Base-by-base conservation (phyloP, 2,797 vertebrate genomes). In the Ibycter americanus region DNA sequence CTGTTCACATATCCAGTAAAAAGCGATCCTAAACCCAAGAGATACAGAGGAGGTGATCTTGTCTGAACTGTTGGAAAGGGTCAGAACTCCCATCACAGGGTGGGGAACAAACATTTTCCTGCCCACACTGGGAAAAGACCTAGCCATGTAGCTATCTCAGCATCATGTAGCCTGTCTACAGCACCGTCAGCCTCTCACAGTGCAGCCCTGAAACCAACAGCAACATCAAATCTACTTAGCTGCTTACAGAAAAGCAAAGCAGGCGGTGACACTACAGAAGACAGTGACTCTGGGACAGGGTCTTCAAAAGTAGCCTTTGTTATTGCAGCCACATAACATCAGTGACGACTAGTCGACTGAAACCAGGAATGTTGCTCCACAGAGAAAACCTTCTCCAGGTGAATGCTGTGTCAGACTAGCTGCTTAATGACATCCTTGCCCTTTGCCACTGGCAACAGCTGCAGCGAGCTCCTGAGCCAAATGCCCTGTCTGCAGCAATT, bases 401-500 rank as follows among this genome's bases (percentile, higher is more conserved):
- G 22, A 80, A 22, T 10, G 29, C 12, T 61, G 36, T 27, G 18
- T 14, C 65, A 58, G 42, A 61, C 44, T 6, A 71, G 8, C 77
- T 89, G 81, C 65, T 46, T 31, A 11, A 38, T 5, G 4, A 6
- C 59, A 29, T 9, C 49, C 71, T 36, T 56, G 18, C 31, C 44
- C 26, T 78, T 62, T 0, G 1, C 36, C 42, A 17, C 32, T 26
- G 46, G 51, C 25, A 65, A 47, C 12, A 34, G 61, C 25, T 8
- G 1, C 34, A 20, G 36, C 1, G 11, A 58, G 18, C 51, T 66
- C 22, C 38, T 44, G 12, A 79, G 61, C 61, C 55, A 68, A 65
- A 54, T 2, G 15, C 15, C 31, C 27, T 0, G 0, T 11, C 34
- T 17, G 3, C 52, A 71, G 62, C 29, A 46, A 49, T 36, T 5